Evolutionary conservation across 2,797 vertebrate species (phyloP), one percentile per base, ranked within the genome.

Genomic region (Novumbra hubbsi): DNA sequence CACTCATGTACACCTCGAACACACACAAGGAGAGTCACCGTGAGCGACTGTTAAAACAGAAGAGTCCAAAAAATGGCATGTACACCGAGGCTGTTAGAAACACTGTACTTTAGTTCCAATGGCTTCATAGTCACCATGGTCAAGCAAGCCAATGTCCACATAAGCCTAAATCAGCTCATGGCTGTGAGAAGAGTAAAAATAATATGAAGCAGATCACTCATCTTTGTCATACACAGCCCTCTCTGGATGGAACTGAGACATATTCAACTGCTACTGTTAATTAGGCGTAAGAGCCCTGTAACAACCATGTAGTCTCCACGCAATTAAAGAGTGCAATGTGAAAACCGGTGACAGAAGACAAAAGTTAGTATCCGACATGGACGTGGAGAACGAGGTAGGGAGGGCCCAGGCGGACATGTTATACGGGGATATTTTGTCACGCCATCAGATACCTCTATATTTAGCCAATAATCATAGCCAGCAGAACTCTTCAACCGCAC

Each of bases 241-340:
- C 72, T 41, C 64, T 73, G 7, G 27, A 24, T 60, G 65, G 45
- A 72, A 72, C 62, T 28, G 57, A 78, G 78, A 71, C 50, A 30
- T 68, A 62, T 70, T 68, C 52, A 65, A 19, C 24, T 7, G 19
- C 70, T 64, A 34, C 70, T 76, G 74, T 76, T 86, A 84, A 83
- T 85, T 84, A 85, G 62, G 80, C 67, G 24, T n/a, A 75, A 14
- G 72, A 74, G 80, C 65, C 76, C 7, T 30, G 81, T 81, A 83
- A 78, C 73, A 5, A 63, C 27, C 71, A 2, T 52, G 69, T 63
- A n/a, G 50, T 55, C 73, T 80, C 70, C 55, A 68, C 70, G 68
- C 65, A 74, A 85, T 83, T 84, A 74, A 76, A 60, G 69, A 41
- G 27, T 74, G 71, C 5, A 76, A 83, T 75, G 76, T 72, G 81